These are phyloP conservation scores for Bellardia pandia DNA, from an alignment of 2,888 invertebrate species.

Conservation along the genomic window DNA sequence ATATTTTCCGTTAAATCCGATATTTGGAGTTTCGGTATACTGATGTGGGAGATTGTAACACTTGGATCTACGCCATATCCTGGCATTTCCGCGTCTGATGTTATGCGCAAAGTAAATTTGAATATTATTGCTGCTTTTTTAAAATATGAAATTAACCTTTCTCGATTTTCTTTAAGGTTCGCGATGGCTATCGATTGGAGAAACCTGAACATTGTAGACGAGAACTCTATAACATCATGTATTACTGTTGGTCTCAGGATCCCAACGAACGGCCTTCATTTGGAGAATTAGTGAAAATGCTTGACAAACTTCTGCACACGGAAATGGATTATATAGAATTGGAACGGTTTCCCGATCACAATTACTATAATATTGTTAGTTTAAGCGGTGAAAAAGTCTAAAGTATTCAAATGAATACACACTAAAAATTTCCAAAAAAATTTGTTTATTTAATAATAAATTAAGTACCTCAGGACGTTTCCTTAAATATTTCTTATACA, in stretches of 20 bases:
- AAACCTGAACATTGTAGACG: slow-evolving; percentile 97
- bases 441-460: background rate
- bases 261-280: slow-evolving; percentile 93
- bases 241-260: slow-evolving; percentile 96
- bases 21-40: slow-evolving; percentile 97
- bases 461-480: slow-evolving; percentile 38
- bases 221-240: slow-evolving; percentile 97
- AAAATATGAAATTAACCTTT: background rate
- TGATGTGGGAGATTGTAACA: slow-evolving; percentile 98
- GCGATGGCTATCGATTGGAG: slow-evolving; percentile 94
- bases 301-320: slow-evolving; percentile 93
- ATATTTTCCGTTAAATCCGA: slow-evolving; percentile 97
- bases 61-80: slow-evolving; percentile 98
- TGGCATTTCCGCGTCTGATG: slow-evolving; percentile 95
- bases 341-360: slow-evolving; percentile 96
- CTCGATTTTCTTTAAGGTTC: slow-evolving; percentile 86
- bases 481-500: background rate
- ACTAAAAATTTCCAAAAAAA: background rate
- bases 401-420: background rate
- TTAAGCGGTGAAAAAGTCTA: slow-evolving; percentile 91
- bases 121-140: background rate
- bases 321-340: slow-evolving; percentile 97
- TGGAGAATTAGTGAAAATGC: slow-evolving; percentile 90
- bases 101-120: slow-evolving; percentile 91
- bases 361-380: slow-evolving; percentile 94